phyloP scores from a whole-genome alignment of 2,113 vertebrate genomes.

The Gasterosteus aculeatus region DNA sequence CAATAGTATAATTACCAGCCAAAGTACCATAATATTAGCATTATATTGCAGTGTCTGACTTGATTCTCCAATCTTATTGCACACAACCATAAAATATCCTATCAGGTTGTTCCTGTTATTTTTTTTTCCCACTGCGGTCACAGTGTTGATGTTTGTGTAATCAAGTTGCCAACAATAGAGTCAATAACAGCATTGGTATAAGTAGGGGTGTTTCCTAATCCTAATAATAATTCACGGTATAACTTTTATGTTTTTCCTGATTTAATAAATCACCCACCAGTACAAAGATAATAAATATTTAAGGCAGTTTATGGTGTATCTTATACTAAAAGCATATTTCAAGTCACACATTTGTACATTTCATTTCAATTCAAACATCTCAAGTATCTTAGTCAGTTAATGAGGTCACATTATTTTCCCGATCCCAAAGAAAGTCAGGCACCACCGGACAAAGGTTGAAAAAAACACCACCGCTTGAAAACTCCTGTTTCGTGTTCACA shows the following conservation, averaged over 20 bases:
- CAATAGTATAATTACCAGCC: background rate
- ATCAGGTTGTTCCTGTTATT: background rate
- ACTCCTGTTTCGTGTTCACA: too few relatives aligned
- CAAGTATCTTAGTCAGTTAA: background rate
- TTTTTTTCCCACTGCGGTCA: background rate
- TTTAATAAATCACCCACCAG: background rate
- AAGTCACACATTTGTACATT: conserved; percentile 5
- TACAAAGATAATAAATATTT: background rate
- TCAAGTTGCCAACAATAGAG: background rate
- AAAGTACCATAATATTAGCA: background rate
- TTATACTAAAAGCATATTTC: background rate
- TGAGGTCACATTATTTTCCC: too few relatives aligned
- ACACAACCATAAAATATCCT: background rate
- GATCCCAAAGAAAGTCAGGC: too few relatives aligned
- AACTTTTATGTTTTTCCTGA: background rate
- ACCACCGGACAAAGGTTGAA: too few relatives aligned
- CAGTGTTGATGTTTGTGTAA: background rate
- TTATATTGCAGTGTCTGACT: background rate
- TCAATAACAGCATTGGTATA: background rate
- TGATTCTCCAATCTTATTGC: background rate
- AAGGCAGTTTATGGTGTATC: background rate
- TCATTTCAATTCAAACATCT: background rate
- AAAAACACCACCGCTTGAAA: too few relatives aligned
- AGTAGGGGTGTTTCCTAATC: too few relatives aligned
- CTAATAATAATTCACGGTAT: too few relatives aligned